phyloP scores from a whole-genome alignment of 2,113 vertebrate genomes.

The Baryphthengus martii region DNA sequence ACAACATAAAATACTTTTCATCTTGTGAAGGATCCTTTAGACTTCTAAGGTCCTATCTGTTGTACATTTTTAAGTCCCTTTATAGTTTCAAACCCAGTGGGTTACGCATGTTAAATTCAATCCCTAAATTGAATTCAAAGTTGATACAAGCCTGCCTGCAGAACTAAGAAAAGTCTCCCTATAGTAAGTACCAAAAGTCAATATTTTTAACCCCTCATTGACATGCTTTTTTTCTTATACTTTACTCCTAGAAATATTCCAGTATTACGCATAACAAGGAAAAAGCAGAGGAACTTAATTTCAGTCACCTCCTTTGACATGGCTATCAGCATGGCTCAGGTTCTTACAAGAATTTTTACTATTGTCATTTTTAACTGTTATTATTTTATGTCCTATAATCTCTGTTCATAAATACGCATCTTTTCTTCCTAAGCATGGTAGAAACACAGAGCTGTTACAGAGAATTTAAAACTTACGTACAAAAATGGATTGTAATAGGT shows the following conservation, averaged over 20 bases:
- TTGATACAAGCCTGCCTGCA: conserved; percentile 31
- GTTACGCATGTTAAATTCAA: conserved; percentile 58
- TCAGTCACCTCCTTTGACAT: neutral
- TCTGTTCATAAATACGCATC: neutral
- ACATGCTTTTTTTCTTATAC: neutral
- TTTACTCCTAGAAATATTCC: neutral
- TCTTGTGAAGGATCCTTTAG: conserved; percentile 62
- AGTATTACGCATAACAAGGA: neutral
- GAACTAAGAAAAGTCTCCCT: conserved; percentile 36
- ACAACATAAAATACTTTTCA: conserved; percentile 66
- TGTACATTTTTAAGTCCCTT: conserved; percentile 69
- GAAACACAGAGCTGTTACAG: neutral
- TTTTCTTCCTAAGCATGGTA: neutral
- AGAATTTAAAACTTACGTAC: neutral
- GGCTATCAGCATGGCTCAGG: neutral
- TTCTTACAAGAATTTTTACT: neutral
- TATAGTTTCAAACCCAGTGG: conserved; percentile 63
- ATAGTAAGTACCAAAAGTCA: conserved; percentile 23
- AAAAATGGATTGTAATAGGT: neutral
- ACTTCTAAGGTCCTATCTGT: conserved; percentile 63
- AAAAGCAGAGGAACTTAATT: neutral
- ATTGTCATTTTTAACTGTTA: neutral
- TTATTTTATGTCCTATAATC: neutral
- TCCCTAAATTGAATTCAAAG: conserved; percentile 65
- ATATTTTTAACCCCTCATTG: conserved; percentile 50